These are phyloP conservation scores for Phrynocephalus guinanensis DNA, from an alignment of 2,797 vertebrate species.

Conservation along the genomic window DNA sequence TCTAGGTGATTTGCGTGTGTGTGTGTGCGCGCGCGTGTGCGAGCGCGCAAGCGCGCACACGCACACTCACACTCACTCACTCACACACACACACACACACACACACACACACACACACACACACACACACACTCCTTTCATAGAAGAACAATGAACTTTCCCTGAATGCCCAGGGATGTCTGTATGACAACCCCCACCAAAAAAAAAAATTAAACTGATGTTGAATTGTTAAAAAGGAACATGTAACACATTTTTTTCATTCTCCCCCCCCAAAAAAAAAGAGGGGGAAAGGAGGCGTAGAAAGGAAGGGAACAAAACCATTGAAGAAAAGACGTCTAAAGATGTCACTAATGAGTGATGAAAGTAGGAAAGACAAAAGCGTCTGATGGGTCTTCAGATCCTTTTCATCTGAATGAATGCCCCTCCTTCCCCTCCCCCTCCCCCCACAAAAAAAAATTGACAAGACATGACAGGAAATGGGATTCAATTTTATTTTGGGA, in stretches of 20 bases:
- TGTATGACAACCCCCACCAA: conserved; percentile 20
- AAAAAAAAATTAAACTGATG: conserved; percentile 5
- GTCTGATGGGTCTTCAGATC: conserved; percentile 54
- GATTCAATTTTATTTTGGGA: not conserved
- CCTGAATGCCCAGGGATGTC: not conserved
- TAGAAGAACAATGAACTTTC: not conserved
- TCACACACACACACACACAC: not conserved
- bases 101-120: too few relatives aligned
- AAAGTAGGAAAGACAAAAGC: conserved; percentile 69
- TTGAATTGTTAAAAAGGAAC: conserved; percentile 28
- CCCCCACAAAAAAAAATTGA: conserved; percentile 62
- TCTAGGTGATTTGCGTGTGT: not conserved
- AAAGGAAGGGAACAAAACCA: conserved; percentile 59
- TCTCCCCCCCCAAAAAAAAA: conserved; percentile 65
- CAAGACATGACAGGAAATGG: conserved; percentile 44
- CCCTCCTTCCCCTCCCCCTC: too few relatives aligned
- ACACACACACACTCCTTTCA: not conserved
- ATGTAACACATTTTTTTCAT: conserved; percentile 29
- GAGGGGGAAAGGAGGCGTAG: conserved; percentile 47
- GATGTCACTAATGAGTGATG: conserved; percentile 75
- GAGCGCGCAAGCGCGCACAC: not conserved
- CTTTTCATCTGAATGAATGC: conserved; percentile 59
- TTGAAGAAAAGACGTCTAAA: conserved; percentile 49
- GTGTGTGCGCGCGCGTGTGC: too few relatives aligned
- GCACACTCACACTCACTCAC: too few relatives aligned